These are phyloP conservation scores for Megalops atlanticus DNA, from an alignment of 2,113 vertebrate genomes.

Conservation along the genomic window DNA sequence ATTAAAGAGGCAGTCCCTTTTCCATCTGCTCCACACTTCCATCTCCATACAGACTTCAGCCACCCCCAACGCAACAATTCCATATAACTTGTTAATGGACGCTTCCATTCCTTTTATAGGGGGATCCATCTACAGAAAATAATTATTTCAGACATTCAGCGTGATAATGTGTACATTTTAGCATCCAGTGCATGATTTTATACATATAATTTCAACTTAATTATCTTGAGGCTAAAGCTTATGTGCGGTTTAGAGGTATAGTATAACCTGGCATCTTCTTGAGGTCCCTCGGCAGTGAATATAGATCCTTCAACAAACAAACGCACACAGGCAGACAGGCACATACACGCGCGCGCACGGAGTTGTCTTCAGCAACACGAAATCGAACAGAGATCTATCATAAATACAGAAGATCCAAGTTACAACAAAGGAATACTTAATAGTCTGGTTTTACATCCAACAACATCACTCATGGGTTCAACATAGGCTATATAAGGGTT, in stretches of 20 bases:
- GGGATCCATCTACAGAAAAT: not conserved
- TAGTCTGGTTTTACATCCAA: too few relatives aligned
- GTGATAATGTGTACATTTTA: not conserved
- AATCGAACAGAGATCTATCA: too few relatives aligned
- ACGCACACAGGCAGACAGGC: too few relatives aligned
- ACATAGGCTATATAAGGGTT: too few relatives aligned
- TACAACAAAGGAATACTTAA: too few relatives aligned
- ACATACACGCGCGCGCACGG: too few relatives aligned
- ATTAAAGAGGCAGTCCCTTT: not conserved
- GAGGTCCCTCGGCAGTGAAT: not conserved
- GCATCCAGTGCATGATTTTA: not conserved
- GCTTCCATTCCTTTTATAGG: not conserved
- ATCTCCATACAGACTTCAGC: not conserved
- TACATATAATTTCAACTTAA: not conserved
- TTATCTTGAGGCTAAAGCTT: not conserved
- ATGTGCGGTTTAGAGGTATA: not conserved
- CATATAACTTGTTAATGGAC: constrained; percentile 13
- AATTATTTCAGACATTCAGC: not conserved
- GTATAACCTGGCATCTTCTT: not conserved
- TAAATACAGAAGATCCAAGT: too few relatives aligned
- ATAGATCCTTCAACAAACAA: not conserved
- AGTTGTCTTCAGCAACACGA: too few relatives aligned
- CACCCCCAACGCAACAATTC: not conserved
- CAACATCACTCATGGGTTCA: too few relatives aligned
- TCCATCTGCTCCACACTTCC: not conserved